Conservation (phyloP, 2,888 invertebrate species). For the Pyrrhia umbra region DNA sequence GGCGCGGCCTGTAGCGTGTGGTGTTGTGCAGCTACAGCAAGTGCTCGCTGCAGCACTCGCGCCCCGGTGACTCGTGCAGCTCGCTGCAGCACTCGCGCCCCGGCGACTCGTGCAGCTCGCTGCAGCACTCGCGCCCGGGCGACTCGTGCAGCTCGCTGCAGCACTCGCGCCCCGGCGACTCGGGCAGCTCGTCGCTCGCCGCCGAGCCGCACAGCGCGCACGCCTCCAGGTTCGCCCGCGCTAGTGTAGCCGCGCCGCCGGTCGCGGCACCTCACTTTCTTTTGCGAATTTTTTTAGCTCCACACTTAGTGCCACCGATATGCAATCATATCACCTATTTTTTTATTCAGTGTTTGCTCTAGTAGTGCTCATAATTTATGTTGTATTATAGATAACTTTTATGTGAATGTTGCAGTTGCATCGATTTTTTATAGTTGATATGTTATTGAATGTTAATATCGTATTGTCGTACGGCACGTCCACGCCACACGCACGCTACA, state of each 20-base stretch:
- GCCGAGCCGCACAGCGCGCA: slow-evolving; percentile 73
- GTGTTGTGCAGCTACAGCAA: slow-evolving; percentile 82
- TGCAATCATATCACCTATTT: neutral
- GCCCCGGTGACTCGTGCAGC: slow-evolving; percentile 82
- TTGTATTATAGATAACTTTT: neutral
- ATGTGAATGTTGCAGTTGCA: neutral
- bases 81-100: slow-evolving; percentile 69
- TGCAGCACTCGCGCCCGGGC: slow-evolving; percentile 86
- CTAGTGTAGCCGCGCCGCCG: neutral
- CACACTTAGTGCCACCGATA: slow-evolving; percentile 3
- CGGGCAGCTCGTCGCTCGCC: slow-evolving; percentile 79
- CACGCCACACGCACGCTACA: slow-evolving; percentile 7
- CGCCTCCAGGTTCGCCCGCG: slow-evolving; percentile 80
- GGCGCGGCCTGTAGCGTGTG: slow-evolving; percentile 4
- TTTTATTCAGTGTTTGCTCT: neutral
- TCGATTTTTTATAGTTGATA: neutral
- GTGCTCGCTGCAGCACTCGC: slow-evolving; percentile 87
- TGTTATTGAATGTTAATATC: neutral
- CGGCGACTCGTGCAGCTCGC: slow-evolving; percentile 81
- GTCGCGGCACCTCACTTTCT: slow-evolving; percentile 4
- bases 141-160: slow-evolving; percentile 82
- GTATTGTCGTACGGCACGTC: slow-evolving; percentile 15
- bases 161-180: slow-evolving; percentile 36
- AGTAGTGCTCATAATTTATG: slow-evolving; percentile 3
- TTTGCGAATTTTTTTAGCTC: slow-evolving; percentile 15